A percentile compares a stretch with the other conserved stretches of the same genome.
Evolutionary conservation across 2,113 vertebrate genomes (phyloP).

Genomic region (Labeo catla): DNA sequence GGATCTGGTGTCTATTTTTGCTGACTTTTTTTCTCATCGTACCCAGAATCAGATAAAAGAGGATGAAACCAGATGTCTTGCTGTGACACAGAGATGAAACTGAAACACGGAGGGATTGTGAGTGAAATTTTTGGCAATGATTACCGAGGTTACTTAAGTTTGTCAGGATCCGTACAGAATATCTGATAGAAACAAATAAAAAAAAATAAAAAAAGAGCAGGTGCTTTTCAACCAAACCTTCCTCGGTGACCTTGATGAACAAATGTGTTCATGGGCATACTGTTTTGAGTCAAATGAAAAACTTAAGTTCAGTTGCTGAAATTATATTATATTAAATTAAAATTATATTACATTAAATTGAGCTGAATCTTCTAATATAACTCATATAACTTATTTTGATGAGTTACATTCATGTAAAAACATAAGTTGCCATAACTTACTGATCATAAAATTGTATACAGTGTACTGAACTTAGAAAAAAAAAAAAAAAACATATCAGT

Average conservation of each 20-base stretch:
- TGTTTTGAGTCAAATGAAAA: background rate
- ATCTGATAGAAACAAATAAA: background rate
- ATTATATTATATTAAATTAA: too few relatives aligned
- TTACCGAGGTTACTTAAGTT: slow-evolving; percentile 30
- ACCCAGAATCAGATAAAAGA: slow-evolving; percentile 43
- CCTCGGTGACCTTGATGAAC: background rate
- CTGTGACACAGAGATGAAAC: slow-evolving; percentile 11
- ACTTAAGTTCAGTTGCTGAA: too few relatives aligned
- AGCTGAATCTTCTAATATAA: too few relatives aligned
- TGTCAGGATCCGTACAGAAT: background rate
- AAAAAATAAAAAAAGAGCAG: background rate
- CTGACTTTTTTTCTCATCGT: slow-evolving; percentile 40
- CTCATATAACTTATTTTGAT: too few relatives aligned
- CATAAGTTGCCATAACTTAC: too few relatives aligned
- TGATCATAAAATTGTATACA: too few relatives aligned
- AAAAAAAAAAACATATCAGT: too few relatives aligned
- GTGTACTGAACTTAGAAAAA: too few relatives aligned
- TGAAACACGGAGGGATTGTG: slow-evolving; percentile 11
- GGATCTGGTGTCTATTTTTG: slow-evolving; percentile 65
- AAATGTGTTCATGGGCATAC: background rate
- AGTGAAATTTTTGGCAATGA: slow-evolving; percentile 38
- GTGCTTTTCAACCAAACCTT: background rate
- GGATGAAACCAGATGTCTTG: slow-evolving; percentile 55
- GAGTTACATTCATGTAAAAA: too few relatives aligned
- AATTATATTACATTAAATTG: too few relatives aligned